Conservation (phyloP, 2,797 vertebrate genomes). For the Odontamblyopus lacepedii region DNA sequence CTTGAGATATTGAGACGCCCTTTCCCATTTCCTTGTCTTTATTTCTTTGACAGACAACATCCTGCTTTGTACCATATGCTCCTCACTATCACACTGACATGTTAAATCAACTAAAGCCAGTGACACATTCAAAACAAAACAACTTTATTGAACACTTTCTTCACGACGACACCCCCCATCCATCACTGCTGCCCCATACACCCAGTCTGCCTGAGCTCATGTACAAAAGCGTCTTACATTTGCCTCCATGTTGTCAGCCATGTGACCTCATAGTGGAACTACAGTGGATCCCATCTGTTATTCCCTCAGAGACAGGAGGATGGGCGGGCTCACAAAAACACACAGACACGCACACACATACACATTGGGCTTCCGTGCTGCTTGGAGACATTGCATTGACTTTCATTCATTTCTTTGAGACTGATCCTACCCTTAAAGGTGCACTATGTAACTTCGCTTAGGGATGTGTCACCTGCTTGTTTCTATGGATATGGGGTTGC, state of each 20-base stretch:
- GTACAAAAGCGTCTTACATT: conserved; percentile 24
- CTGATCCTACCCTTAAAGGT: too few species aligned
- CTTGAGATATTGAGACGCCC: conserved; percentile 21
- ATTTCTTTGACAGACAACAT: conserved; percentile 32
- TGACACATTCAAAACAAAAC: conserved; percentile 59
- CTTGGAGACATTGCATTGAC: too few species aligned
- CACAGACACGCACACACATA: background rate
- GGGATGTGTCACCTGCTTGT: too few species aligned
- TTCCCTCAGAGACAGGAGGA: conserved; percentile 58
- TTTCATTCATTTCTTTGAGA: too few species aligned
- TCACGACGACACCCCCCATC: conserved; percentile 54
- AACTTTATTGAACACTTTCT: conserved; percentile 67
- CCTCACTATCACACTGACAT: conserved; percentile 24
- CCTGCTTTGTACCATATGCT: conserved; percentile 55
- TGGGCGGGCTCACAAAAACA: conserved; percentile 24
- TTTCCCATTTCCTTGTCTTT: conserved; percentile 6
- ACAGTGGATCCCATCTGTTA: conserved; percentile 73
- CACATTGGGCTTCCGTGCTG: background rate
- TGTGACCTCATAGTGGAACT: conserved; percentile 69
- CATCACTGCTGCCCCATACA: conserved; percentile 36
- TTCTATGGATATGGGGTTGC: too few species aligned
- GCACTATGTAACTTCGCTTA: too few species aligned
- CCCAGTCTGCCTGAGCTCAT: conserved; percentile 25
- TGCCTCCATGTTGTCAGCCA: conserved; percentile 53
- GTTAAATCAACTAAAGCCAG: conserved; percentile 56